Conservation (phyloP, 2,888 invertebrate species). For the Pocota personata region DNA sequence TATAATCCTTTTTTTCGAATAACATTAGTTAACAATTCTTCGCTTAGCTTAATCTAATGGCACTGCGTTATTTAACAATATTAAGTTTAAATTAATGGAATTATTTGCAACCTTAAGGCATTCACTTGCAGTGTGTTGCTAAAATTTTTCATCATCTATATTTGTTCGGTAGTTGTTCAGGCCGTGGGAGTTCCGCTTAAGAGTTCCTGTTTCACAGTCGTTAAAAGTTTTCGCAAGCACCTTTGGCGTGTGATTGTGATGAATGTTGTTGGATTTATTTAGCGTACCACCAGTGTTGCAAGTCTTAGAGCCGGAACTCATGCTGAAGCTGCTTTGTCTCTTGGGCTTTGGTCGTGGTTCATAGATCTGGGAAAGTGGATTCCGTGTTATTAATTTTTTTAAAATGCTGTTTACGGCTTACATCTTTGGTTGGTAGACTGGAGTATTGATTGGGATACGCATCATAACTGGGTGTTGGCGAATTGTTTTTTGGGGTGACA, state of each 20-base stretch:
- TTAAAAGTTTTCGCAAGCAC: conserved; percentile 87
- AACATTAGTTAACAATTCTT: conserved; percentile 58
- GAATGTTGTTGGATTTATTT: conserved; percentile 85
- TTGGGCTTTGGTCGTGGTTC: conserved; percentile 84
- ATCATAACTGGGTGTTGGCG: conserved; percentile 91
- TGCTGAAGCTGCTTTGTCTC: conserved; percentile 88
- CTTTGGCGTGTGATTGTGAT: conserved; percentile 87
- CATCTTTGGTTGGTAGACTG: conserved; percentile 91
- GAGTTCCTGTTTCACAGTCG: conserved; percentile 91
- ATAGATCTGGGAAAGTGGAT: conserved; percentile 79
- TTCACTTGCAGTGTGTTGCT: conserved; percentile 6
- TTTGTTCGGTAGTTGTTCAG: conserved; percentile 85
- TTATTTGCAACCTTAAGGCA: background rate
- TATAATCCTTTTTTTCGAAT: conserved; percentile 37
- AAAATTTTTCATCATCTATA: conserved; percentile 82
- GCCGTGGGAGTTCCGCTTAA: conserved; percentile 89
- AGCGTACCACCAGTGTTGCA: conserved; percentile 82
- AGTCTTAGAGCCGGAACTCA: conserved; percentile 80
- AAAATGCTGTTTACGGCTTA: conserved; percentile 81
- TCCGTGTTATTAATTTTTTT: conserved; percentile 27
- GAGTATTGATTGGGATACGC: conserved; percentile 93
- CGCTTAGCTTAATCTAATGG: conserved; percentile 66
- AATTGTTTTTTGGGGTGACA: conserved; percentile 84
- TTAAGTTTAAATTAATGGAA: conserved; percentile 25
- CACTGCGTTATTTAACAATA: conserved; percentile 59